Percentiles rank a stretch among this genome's conserved stretches.
phyloP scores from a whole-genome alignment of 2,888 invertebrate genomes.

The Yponomeuta sedellus region DNA sequence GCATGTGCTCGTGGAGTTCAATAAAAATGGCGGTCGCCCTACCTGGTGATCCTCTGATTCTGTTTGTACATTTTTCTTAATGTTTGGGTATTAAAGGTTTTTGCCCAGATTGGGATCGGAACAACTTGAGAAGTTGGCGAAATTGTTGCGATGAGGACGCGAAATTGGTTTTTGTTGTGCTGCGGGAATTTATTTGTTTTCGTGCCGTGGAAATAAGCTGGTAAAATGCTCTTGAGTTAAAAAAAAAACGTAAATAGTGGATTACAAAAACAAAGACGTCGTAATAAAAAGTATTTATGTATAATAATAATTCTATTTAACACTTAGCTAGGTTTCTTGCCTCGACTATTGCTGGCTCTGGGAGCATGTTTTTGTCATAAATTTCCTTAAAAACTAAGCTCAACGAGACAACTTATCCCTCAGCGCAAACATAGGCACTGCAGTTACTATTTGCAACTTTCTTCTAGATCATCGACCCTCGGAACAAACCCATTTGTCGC shows the following conservation, averaged over 20 bases:
- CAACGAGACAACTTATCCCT: no score
- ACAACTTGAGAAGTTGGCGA: conserved; percentile 66
- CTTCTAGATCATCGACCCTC: not conserved
- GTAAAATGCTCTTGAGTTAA: not conserved
- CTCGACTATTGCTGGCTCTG: no score
- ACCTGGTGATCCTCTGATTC: conserved; percentile 66
- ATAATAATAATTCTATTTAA: no score
- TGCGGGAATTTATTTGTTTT: not conserved
- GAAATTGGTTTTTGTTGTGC: not conserved
- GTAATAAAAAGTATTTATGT: no score
- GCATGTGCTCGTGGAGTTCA: conserved; percentile 61
- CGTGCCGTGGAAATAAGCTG: not conserved
- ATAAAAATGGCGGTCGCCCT: conserved; percentile 62
- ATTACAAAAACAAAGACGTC: no score
- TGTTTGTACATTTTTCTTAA: conserved; percentile 74
- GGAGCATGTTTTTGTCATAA: no score
- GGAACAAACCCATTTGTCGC: not conserved
- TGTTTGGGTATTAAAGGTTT: conserved; percentile 46
- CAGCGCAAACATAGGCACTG: no score
- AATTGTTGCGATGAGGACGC: conserved; percentile 50
- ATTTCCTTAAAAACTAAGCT: no score
- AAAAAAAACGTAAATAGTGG: no score
- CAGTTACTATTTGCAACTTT: not conserved
- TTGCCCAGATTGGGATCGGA: conserved; percentile 68
- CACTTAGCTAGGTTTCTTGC: no score